Evolutionary conservation across 2,888 invertebrate genomes (phyloP).

Genomic region (Pseudanteris insignis): DNA sequence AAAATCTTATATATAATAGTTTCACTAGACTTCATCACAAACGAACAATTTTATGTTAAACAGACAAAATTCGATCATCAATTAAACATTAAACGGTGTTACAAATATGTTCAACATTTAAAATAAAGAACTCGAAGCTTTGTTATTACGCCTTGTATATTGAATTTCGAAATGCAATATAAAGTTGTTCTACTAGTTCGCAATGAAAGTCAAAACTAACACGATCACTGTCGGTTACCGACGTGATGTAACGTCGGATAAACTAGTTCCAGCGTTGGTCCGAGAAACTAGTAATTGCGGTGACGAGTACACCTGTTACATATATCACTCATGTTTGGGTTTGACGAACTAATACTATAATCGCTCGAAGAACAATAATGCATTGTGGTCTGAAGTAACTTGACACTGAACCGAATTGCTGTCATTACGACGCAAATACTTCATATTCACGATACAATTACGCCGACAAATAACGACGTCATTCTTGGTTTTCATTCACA

Average conservation of each 20-base stretch:
- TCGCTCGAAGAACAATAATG: slow-evolving; percentile 36
- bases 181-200: not conserved
- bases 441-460: slow-evolving; percentile 27
- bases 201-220: slow-evolving; percentile 15
- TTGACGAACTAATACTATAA: slow-evolving; percentile 33
- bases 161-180: not conserved
- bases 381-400: slow-evolving; percentile 30
- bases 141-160: too few species aligned
- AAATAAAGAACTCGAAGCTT: too few species aligned
- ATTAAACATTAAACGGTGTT: too few species aligned
- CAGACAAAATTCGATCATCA: too few species aligned
- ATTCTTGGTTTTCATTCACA: slow-evolving; percentile 7
- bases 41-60: too few species aligned
- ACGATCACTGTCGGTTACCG: slow-evolving; percentile 8
- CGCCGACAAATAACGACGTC: slow-evolving; percentile 15
- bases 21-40: too few species aligned
- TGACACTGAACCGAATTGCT: slow-evolving; percentile 32
- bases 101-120: too few species aligned
- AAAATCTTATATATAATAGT: too few species aligned
- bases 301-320: slow-evolving; percentile 39
- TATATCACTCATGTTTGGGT: slow-evolving; percentile 36
- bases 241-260: slow-evolving; percentile 30
- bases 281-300: slow-evolving; percentile 28
- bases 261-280: slow-evolving; percentile 26
- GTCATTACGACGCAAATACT: slow-evolving; percentile 25